phyloP scores from a whole-genome alignment of 2,797 vertebrate genomes.

The Enteromius thamalakanensis region DNA sequence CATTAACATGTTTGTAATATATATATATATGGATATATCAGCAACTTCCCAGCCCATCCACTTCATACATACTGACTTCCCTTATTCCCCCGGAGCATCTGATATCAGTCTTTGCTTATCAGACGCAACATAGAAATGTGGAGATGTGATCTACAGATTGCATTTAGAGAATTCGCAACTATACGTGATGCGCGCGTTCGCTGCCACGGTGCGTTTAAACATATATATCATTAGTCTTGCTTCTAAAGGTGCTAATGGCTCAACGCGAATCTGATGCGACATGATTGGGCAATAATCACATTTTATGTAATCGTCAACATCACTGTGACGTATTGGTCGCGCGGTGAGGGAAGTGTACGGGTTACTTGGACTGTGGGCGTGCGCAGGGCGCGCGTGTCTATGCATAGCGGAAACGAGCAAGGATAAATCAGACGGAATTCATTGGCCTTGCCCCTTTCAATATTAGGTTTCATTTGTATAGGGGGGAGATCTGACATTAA shows the following conservation, averaged over 20 bases:
- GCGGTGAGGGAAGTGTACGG: conserved; percentile 48
- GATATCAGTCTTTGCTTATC: conserved; percentile 19
- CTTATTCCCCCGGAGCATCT: conserved; percentile 33
- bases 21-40: not conserved
- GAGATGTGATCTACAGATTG: conserved; percentile 4
- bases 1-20: conserved; percentile 21
- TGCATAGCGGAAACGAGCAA: conserved; percentile 30
- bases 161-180: conserved; percentile 20
- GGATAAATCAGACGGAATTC: conserved; percentile 27
- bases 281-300: conserved; percentile 62
- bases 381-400: conserved; percentile 43
- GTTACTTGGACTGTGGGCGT: conserved; percentile 38
- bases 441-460: conserved; percentile 37
- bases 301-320: conserved; percentile 70
- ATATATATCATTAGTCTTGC: not conserved
- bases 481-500: conserved; percentile 9
- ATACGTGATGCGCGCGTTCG: conserved; percentile 6
- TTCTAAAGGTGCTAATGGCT: conserved; percentile 10
- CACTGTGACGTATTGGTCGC: conserved; percentile 60
- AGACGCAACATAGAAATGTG: not conserved
- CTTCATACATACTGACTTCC: conserved; percentile 2
- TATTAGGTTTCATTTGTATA: conserved; percentile 29
- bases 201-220: not conserved
- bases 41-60: not conserved
- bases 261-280: conserved; percentile 24